Evolutionary conservation across 2,113 vertebrate genomes (phyloP).

Genomic region (Lophius piscatorius): DNA sequence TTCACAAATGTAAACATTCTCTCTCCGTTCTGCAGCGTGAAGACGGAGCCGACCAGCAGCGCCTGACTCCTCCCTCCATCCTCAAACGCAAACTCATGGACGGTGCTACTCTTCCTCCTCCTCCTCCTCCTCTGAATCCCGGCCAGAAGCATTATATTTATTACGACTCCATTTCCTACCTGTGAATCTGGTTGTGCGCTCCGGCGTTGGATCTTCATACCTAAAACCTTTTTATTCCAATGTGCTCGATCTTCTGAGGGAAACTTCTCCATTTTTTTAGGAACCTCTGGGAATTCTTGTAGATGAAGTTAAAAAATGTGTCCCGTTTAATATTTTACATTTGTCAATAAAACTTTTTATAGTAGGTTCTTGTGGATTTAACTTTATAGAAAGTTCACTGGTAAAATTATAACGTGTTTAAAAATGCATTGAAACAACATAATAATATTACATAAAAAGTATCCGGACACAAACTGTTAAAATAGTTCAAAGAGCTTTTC

Average conservation of each 20-base stretch:
- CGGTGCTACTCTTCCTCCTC: conserved; percentile 11
- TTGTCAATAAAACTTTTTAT: conserved; percentile 64
- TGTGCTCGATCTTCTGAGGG: conserved; percentile 64
- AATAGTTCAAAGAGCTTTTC: too few species aligned
- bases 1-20: too few species aligned
- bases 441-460: too few species aligned
- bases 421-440: too few species aligned
- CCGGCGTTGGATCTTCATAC: conserved; percentile 22
- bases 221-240: conserved; percentile 40
- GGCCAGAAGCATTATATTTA: conserved; percentile 68
- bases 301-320: conserved; percentile 10
- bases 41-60: conserved; percentile 89
- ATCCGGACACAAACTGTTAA: too few species aligned
- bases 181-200: conserved; percentile 29
- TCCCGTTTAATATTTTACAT: conserved; percentile 59
- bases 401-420: too few species aligned
- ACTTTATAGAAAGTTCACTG: too few species aligned
- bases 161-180: conserved; percentile 54
- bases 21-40: conserved; percentile 79
- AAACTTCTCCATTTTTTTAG: conserved; percentile 41
- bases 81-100: background rate
- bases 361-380: background rate
- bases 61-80: conserved; percentile 74
- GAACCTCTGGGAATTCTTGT: conserved; percentile 5
- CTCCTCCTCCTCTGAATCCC: conserved; percentile 21